A percentile compares a stretch with the other conserved stretches of the same genome.
Conservation (phyloP, 2,113 vertebrate species). For the Eulacestoma nigropectus region DNA sequence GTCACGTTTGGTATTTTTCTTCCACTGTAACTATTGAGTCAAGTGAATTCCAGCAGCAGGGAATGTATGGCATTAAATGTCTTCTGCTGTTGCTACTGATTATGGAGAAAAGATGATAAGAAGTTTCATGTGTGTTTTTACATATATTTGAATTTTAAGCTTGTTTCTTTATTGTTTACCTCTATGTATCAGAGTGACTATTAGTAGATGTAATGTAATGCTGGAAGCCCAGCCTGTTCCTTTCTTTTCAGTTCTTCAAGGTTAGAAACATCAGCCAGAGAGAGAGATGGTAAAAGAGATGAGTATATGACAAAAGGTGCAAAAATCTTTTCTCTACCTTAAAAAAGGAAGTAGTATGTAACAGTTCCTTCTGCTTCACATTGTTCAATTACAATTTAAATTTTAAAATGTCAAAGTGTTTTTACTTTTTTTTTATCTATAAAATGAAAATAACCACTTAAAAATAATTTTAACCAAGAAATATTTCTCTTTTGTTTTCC, state of each 20-base stretch:
- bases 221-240: background rate
- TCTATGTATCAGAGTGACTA: background rate
- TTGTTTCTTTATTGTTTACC: background rate
- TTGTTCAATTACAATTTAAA: background rate
- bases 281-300: background rate
- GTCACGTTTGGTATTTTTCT: background rate
- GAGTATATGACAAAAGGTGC: background rate
- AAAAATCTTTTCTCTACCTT: background rate
- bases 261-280: background rate
- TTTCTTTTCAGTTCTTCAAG: background rate
- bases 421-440: background rate
- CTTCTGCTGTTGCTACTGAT: background rate
- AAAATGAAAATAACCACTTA: background rate
- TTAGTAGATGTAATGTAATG: background rate
- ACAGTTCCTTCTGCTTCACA: background rate
- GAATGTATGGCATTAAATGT: background rate
- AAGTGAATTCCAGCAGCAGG: background rate
- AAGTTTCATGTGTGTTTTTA: background rate
- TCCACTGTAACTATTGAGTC: background rate
- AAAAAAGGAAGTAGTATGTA: background rate
- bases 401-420: background rate
- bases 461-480: background rate
- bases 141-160: background rate
- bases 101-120: background rate
- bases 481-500: background rate